These are phyloP conservation scores for Eumerus sabulonum DNA, from an alignment of 2,888 invertebrate genomes.

Conservation along the genomic window DNA sequence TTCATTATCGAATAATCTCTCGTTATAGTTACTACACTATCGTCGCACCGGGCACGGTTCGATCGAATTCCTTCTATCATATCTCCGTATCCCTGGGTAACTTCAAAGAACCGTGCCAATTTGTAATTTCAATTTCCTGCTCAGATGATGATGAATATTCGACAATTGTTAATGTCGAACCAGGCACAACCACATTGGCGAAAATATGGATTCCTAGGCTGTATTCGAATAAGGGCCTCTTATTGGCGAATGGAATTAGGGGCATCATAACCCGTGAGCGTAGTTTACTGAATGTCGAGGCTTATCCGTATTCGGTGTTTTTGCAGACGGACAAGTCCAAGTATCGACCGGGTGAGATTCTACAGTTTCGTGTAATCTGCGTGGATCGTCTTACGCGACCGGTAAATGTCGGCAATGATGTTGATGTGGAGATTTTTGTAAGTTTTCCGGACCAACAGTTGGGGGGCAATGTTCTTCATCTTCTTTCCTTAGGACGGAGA, in stretches of 20 bases:
- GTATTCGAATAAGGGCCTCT: neutral
- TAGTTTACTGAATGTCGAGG: neutral
- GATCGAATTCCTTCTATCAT: conserved; percentile 19
- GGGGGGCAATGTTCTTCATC: conserved; percentile 83
- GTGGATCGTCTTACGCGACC: conserved; percentile 87
- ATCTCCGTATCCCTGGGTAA: conserved; percentile 74
- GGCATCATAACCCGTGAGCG: conserved; percentile 7
- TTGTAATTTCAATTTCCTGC: neutral
- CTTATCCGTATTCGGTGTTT: conserved; percentile 86
- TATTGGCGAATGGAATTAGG: neutral
- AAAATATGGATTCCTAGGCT: conserved; percentile 8
- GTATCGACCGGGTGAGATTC: conserved; percentile 91
- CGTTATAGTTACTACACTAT: conserved; percentile 31
- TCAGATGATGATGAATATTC: no score
- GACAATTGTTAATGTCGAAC: conserved; percentile 13
- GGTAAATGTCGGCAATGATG: conserved; percentile 81
- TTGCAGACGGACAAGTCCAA: conserved; percentile 95
- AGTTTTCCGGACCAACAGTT: conserved; percentile 75
- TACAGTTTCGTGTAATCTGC: conserved; percentile 83
- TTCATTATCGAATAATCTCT: neutral
- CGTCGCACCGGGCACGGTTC: conserved; percentile 31
- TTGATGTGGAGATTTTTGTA: conserved; percentile 84
- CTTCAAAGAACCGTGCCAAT: conserved; percentile 77
- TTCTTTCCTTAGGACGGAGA: conserved; percentile 83
- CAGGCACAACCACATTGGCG: conserved; percentile 21